These are phyloP conservation scores for Megaleporinus macrocephalus DNA, from an alignment of 2,113 vertebrate genomes.

Conservation along the genomic window DNA sequence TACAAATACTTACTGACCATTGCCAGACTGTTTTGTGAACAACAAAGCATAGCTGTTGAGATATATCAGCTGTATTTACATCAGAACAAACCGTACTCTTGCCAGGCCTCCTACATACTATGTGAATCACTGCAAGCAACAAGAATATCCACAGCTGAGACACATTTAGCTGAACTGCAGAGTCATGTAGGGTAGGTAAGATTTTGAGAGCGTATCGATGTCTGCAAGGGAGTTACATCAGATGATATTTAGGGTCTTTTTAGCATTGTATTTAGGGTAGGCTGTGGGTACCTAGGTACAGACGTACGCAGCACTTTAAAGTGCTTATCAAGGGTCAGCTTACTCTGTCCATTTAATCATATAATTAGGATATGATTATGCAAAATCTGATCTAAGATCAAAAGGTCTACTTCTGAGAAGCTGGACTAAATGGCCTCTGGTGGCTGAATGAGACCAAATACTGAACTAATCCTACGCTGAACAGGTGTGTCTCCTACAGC, in stretches of 20 bases:
- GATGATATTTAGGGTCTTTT: not conserved
- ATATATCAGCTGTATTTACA: not conserved
- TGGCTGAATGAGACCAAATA: not conserved
- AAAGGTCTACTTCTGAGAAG: not conserved
- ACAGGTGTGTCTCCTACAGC: constrained; percentile 4
- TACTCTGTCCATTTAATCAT: not conserved
- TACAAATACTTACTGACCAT: not conserved
- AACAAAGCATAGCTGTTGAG: not conserved
- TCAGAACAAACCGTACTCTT: not conserved
- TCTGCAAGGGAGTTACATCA: not conserved
- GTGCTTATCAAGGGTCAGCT: not conserved
- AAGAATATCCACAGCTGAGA: not conserved
- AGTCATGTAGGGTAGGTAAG: not conserved
- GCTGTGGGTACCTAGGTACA: not conserved
- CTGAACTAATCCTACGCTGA: not conserved
- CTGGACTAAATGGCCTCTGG: not conserved
- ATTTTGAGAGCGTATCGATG: not conserved
- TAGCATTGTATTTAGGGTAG: not conserved
- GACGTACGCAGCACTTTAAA: not conserved
- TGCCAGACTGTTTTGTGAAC: not conserved
- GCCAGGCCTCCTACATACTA: not conserved
- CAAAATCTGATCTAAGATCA: not conserved
- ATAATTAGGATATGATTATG: not conserved
- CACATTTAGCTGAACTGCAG: not conserved
- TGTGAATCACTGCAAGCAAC: not conserved